Percentiles rank a stretch among this genome's conserved stretches.
Conservation (phyloP, 2,888 invertebrate species). For the Noctua fimbriata region DNA sequence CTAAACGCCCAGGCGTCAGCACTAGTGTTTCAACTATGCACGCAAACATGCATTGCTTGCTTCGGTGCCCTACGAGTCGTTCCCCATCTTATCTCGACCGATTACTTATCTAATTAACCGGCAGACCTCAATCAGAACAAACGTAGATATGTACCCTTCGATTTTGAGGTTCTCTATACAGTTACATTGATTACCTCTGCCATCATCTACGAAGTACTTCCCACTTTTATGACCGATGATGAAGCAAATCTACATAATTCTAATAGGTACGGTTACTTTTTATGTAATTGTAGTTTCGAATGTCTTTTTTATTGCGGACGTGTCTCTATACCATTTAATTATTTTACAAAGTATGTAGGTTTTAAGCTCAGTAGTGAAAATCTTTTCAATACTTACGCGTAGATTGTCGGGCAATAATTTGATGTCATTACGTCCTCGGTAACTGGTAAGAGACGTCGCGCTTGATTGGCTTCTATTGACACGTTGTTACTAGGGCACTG, state of each 20-base stretch:
- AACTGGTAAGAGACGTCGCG: constrained; percentile 54
- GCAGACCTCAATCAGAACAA: constrained; percentile 32
- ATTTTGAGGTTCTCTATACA: constrained; percentile 49
- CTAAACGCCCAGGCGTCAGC: constrained; percentile 10
- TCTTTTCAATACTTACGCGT: constrained; percentile 22
- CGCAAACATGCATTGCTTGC: constrained; percentile 25
- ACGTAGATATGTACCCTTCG: constrained; percentile 42
- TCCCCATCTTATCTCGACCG: constrained; percentile 29
- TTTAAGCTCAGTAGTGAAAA: constrained; percentile 60
- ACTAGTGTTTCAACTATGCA: constrained; percentile 20
- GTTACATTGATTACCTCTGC: constrained; percentile 64
- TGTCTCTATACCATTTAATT: constrained; percentile 56
- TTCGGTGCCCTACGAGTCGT: constrained; percentile 17
- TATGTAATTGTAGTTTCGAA: constrained; percentile 46
- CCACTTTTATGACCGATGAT: constrained; percentile 61
- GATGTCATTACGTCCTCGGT: constrained; percentile 63
- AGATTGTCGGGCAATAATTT: constrained; percentile 50
- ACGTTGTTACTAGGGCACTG: constrained; percentile 69
- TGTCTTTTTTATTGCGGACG: constrained; percentile 52
- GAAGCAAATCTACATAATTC: constrained; percentile 62
- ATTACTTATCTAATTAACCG: constrained; percentile 51
- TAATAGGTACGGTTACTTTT: constrained; percentile 60
- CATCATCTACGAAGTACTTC: constrained; percentile 33
- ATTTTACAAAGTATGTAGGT: constrained; percentile 53
- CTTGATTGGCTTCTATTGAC: constrained; percentile 73